Base-by-base conservation (phyloP, 2,113 vertebrate genomes). In the Pandion haliaetus region DNA sequence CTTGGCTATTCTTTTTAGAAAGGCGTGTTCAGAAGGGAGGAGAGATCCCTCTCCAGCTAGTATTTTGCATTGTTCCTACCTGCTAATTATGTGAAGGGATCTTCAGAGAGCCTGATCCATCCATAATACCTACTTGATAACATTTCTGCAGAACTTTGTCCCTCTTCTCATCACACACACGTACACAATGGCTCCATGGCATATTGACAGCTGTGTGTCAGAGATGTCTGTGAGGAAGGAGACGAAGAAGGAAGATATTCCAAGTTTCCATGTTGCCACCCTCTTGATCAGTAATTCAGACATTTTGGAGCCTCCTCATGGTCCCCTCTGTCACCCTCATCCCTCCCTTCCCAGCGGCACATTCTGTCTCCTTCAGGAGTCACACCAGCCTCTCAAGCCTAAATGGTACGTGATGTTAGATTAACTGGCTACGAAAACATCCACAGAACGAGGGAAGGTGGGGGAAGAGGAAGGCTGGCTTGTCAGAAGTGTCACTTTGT, bases 311-410 rank as follows among this genome's bases (percentile, higher is more conserved):
- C 38, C 80, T 91, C 73, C 69, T 85, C 80, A 82, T 93, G 86
- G 76, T 94, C 44, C 70, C 97, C 25, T 82, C 80, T 34, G 19
- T 91, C 82, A 94, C 62, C 71, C 74, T 61, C 66, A 88, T 40
- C 85, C 59, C 21, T 77, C 71, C 8, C 2, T 71, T 97, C 57
- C 65, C 49, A 84, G 63, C 76, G 79, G 29, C 77, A 92, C 67
- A 93, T 96, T 97, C 89, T 95, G 71, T 93, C 84, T 96, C 79
- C 89, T 87, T 73, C 62, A 73, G 69, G 88, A 94, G 82, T 86
- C 94, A 84, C 5, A 61, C 82, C 87, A 97, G 63, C 62, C 52
- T 94, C 83, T 93, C 90, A 86, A 65, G 91, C 57, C 79, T 70
- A 95, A 90, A 84, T 69, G 62, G 81, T 57, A 96, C 44, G 74